Evolutionary conservation across 2,797 vertebrate genomes (phyloP).

Genomic region (Allobates femoralis): DNA sequence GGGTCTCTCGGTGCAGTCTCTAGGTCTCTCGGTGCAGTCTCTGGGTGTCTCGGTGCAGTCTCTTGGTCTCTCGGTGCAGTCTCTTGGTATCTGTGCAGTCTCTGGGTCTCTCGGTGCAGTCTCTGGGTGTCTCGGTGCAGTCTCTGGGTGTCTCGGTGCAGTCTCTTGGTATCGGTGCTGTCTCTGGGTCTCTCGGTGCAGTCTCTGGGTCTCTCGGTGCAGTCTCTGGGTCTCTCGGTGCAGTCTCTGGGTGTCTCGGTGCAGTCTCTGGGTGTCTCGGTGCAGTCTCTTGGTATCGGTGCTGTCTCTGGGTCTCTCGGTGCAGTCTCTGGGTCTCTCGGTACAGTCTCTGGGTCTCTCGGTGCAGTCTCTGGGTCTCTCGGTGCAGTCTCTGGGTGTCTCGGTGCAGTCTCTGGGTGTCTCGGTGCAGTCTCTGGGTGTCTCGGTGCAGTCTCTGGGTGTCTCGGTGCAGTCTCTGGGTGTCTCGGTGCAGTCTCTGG

Average conservation of each 20-base stretch:
- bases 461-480: not conserved
- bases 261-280: slow-evolving; percentile 1
- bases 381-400: not conserved
- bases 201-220: not conserved
- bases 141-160: too few species aligned
- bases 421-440: too few species aligned
- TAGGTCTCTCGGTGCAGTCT: not conserved
- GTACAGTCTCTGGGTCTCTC: too few species aligned
- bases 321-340: not conserved
- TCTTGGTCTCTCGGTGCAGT: not conserved
- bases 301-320: too few species aligned
- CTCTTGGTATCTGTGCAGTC: not conserved
- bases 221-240: not conserved
- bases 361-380: not conserved
- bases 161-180: not conserved
- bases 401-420: not conserved
- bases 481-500: too few species aligned
- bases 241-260: too few species aligned
- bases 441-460: slow-evolving; percentile 4
- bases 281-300: not conserved
- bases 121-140: not conserved
- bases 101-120: not conserved
- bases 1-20: not conserved
- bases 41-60: not conserved
- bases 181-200: not conserved